Evolutionary conservation across 2,888 invertebrate species (phyloP), one percentile per base, ranked within the genome.

Genomic region (Lomographa bimaculata): DNA sequence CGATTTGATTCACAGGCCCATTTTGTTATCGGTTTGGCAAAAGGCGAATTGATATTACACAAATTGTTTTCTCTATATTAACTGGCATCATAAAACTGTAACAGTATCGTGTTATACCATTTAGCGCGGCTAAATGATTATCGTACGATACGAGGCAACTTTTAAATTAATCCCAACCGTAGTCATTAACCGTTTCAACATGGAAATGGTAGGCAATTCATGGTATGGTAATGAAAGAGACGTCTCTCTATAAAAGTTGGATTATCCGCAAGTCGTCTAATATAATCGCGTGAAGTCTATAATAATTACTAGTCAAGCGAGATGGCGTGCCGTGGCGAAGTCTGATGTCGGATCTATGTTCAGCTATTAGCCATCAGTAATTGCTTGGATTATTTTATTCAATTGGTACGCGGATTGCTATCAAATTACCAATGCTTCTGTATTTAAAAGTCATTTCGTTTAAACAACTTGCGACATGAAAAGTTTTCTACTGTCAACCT

Each of bases 301-400:
- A 82, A 83, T 83, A 81, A 81, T 74, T 66, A 61, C 74, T 78
- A 80, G 83, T 83, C 74, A 79, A 79, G 78, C 73, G 66, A 79
- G 71, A 74, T 81, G 71, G 73, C 79, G 76, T 71, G 79, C 67
- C 43, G n/a, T n/a, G 48, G 38, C 30, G 54, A 46, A 46, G 51
- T 59, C 60, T 62, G 49, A 56, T 64, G 64, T 61, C 62, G 54
- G 48, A 49, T 61, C 46, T 55, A 55, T 62, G 62, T 62, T 63
- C 50, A 57, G 46, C 52, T 64, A 64, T 67, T 70, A 64, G 61
- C 58, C 54, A 54, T 55, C 53, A 10, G 57, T 67, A 68, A 70
- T 71, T 62, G 60, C 50, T 55, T 41, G 48, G 54, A 63, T 64
- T 64, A 66, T 59, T 46, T 65, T 57, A 57, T 62, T 60, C 61